Conservation (phyloP, 2,888 invertebrate species). For the Folsomia candida region DNA sequence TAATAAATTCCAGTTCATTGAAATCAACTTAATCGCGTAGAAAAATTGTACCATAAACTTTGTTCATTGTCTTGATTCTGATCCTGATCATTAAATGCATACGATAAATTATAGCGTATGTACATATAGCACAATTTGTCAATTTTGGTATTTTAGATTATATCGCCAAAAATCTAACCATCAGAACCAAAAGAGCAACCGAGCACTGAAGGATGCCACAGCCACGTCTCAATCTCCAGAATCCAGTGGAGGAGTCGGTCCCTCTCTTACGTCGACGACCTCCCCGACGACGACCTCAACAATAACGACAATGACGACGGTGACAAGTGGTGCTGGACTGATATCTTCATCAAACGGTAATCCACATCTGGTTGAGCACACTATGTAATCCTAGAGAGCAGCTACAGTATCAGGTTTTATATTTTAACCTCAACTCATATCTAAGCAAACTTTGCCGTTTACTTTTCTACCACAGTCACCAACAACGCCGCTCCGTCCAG, state of each 20-base stretch:
- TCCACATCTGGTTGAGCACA: too few species aligned
- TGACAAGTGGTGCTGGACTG: constrained; percentile 1
- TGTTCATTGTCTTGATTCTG: too few species aligned
- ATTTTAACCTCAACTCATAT: background rate
- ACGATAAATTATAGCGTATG: too few species aligned
- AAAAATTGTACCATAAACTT: too few species aligned
- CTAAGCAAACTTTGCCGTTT: too few species aligned
- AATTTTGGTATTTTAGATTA: too few species aligned
- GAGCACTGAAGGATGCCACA: constrained; percentile 29
- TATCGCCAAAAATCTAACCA: constrained; percentile 42
- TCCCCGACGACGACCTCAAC: constrained; percentile 1
- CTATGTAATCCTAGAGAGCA: background rate
- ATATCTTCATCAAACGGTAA: background rate
- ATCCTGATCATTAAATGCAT: too few species aligned
- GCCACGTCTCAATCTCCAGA: background rate
- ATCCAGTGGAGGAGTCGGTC: constrained; percentile 4
- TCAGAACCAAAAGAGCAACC: constrained; percentile 28
- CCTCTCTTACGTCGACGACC: constrained; percentile 13
- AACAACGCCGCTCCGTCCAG: constrained; percentile 4
- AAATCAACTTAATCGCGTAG: too few species aligned
- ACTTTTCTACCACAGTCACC: background rate
- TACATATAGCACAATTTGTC: too few species aligned
- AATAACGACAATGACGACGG: background rate
- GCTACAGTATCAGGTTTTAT: background rate
- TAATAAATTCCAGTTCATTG: too few species aligned